Evolutionary conservation across 1,140 invertebrate species (phyloP).

Genomic region (Drosophila fuyamai): DNA sequence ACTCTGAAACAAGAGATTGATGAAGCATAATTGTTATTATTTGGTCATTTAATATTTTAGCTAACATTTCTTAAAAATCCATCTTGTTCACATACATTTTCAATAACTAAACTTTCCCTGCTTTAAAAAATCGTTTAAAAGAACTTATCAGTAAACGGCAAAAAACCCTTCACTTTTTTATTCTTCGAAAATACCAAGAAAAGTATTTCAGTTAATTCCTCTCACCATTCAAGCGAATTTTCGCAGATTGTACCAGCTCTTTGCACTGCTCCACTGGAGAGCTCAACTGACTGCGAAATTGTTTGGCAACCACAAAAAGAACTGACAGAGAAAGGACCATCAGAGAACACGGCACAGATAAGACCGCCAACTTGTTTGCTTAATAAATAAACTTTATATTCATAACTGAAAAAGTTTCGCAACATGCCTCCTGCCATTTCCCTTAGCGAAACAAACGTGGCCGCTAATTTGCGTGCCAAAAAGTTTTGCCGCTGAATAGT

Average conservation of each 20-base stretch:
- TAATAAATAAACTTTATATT: slow-evolving; percentile 83
- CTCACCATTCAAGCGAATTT: slow-evolving; percentile 42
- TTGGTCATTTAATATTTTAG: background rate
- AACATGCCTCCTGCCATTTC: slow-evolving; percentile 20
- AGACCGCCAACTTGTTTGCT: slow-evolving; percentile 78
- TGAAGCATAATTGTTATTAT: too few species aligned
- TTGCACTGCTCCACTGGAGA: slow-evolving; percentile 17
- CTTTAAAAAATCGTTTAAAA: background rate
- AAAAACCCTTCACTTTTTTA: slow-evolving; percentile 13
- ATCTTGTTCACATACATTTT: background rate
- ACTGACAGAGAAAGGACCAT: slow-evolving; percentile 41
- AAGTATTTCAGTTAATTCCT: slow-evolving; percentile 54
- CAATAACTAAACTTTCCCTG: background rate
- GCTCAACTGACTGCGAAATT: slow-evolving; percentile 60
- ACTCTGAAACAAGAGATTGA: too few species aligned
- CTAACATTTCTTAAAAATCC: background rate
- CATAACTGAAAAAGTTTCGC: slow-evolving; percentile 80
- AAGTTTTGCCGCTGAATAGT: slow-evolving; percentile 69
- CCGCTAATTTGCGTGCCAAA: slow-evolving; percentile 76
- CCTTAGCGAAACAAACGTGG: slow-evolving; percentile 69
- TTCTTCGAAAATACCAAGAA: slow-evolving; percentile 18
- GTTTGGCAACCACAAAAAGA: slow-evolving; percentile 62
- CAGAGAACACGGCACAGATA: slow-evolving; percentile 61
- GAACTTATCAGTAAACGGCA: slow-evolving; percentile 15
- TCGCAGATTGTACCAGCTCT: slow-evolving; percentile 15